Conservation (phyloP, 1,140 invertebrate genomes). For the Leptinotarsa texana region DNA sequence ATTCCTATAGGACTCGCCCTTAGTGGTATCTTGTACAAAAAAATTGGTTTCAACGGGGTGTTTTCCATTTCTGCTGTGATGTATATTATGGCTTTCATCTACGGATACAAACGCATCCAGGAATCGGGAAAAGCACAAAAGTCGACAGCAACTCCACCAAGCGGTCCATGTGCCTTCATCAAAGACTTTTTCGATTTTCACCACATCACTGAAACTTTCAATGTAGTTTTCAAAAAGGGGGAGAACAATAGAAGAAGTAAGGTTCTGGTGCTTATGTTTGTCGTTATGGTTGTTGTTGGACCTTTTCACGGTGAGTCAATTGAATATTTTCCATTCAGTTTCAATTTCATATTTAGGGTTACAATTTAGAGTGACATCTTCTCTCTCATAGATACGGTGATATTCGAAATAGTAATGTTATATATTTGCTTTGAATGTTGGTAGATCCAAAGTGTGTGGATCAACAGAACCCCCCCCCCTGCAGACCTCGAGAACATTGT, state of each 20-base stretch:
- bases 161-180: slow-evolving; percentile 48
- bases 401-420: too few species aligned
- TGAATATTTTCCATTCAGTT: too few species aligned
- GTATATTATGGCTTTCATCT: slow-evolving; percentile 74
- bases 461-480: too few species aligned
- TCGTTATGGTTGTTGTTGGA: slow-evolving; percentile 80
- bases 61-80: slow-evolving; percentile 73
- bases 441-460: too few species aligned
- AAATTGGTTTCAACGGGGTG: slow-evolving; percentile 80
- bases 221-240: slow-evolving; percentile 75
- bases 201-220: slow-evolving; percentile 74
- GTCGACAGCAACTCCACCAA: slow-evolving; percentile 52
- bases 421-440: too few species aligned
- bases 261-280: slow-evolving; percentile 75
- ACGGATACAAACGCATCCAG: slow-evolving; percentile 68
- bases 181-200: slow-evolving; percentile 73
- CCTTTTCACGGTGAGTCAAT: slow-evolving; percentile 74
- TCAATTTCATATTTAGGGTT: too few species aligned
- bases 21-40: slow-evolving; percentile 69
- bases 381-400: too few species aligned
- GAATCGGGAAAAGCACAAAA: slow-evolving; percentile 60
- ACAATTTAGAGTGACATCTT: too few species aligned
- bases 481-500: too few species aligned
- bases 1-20: slow-evolving; percentile 79
- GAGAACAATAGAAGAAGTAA: slow-evolving; percentile 71